phyloP scores from a whole-genome alignment of 2,113 vertebrate species.

The Callopanchax toddi region DNA sequence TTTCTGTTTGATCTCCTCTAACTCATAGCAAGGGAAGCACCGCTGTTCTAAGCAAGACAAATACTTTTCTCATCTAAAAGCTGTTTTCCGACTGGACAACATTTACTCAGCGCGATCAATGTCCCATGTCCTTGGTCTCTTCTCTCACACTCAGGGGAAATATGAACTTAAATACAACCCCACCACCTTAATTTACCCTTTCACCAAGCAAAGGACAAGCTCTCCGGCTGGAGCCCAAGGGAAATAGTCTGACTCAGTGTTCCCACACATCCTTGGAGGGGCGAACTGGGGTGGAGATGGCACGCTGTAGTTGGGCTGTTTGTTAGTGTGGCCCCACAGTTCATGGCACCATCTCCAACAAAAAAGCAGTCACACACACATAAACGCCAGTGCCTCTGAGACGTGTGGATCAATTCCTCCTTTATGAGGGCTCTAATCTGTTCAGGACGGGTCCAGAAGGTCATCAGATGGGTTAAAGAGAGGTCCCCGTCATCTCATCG shows the following conservation, averaged over 20 bases:
- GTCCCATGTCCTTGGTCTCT: constrained; percentile 72
- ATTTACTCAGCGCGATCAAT: constrained; percentile 74
- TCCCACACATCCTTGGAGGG: constrained; percentile 69
- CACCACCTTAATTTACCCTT: constrained; percentile 69
- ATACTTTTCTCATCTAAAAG: constrained; percentile 66
- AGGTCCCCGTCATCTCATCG: constrained; percentile 32
- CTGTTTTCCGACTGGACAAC: constrained; percentile 62
- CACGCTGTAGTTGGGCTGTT: constrained; percentile 34
- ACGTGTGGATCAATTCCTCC: constrained; percentile 76
- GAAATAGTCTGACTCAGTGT: constrained; percentile 69
- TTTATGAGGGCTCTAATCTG: constrained; percentile 74
- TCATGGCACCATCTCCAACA: constrained; percentile 37
- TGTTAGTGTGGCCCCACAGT: constrained; percentile 40
- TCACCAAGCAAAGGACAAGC: constrained; percentile 71
- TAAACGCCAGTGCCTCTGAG: constrained; percentile 36
- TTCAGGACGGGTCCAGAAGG: constrained; percentile 71
- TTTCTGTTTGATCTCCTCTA: constrained; percentile 13
- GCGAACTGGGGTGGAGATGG: constrained; percentile 41
- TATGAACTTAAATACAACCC: constrained; percentile 75
- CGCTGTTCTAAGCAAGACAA: constrained; percentile 51
- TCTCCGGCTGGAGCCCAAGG: constrained; percentile 52
- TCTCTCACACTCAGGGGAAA: constrained; percentile 70
- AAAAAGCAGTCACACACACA: constrained; percentile 28
- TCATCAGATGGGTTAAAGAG: constrained; percentile 78
- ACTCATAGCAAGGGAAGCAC: constrained; percentile 6